Conservation (phyloP, 2,113 vertebrate genomes). For the Elgaria multicarinata region DNA sequence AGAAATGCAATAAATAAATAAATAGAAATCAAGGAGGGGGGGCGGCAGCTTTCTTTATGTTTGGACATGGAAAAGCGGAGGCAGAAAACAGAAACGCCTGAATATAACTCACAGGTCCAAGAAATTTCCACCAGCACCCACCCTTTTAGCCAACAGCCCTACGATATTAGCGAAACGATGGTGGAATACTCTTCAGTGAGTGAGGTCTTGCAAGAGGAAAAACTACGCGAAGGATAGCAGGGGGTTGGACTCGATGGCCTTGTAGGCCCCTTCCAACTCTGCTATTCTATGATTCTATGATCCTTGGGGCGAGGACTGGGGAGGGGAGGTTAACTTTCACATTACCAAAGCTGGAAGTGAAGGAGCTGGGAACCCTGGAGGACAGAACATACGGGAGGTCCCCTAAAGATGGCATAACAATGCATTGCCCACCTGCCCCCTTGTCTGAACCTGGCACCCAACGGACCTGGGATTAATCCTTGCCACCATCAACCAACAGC, state of each 20-base stretch:
- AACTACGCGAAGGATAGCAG: background rate
- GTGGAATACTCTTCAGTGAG: background rate
- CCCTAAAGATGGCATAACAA: background rate
- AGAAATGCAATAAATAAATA: too few relatives aligned
- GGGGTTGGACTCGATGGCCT: too few relatives aligned
- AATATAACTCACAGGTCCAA: background rate
- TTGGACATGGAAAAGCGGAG: too few relatives aligned
- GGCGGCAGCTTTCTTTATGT: background rate
- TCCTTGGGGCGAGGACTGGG: background rate
- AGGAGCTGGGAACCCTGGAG: background rate
- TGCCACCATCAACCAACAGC: background rate
- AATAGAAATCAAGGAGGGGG: too few relatives aligned
- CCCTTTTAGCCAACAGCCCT: background rate
- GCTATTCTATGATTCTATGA: too few relatives aligned
- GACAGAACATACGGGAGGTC: too few relatives aligned
- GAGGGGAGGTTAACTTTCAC: background rate
- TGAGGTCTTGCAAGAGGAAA: background rate
- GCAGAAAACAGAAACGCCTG: background rate
- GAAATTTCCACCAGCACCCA: background rate
- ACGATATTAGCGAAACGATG: background rate
- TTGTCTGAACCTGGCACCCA: background rate
- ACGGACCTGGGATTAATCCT: background rate
- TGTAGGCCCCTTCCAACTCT: too few relatives aligned
- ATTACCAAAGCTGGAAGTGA: background rate
- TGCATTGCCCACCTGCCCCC: background rate